Conservation (phyloP, 2,797 vertebrate genomes). For the Sebastes matsubarae region DNA sequence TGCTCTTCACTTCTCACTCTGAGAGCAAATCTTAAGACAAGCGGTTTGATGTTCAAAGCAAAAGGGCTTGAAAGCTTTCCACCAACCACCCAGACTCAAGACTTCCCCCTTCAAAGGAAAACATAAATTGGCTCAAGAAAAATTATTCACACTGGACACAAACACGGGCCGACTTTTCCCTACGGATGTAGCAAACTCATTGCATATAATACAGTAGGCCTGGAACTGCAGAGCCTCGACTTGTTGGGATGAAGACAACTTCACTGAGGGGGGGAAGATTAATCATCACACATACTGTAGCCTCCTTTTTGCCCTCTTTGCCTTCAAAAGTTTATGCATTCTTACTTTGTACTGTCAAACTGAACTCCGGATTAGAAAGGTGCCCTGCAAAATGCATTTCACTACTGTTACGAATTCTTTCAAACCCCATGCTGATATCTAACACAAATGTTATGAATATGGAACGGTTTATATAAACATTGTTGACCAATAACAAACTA, state of each 20-base stretch:
- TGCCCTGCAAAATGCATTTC: background rate
- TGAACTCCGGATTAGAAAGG: constrained; percentile 6
- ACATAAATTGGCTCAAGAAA: constrained; percentile 74
- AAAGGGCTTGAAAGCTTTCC: constrained; percentile 74
- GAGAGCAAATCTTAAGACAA: constrained; percentile 75
- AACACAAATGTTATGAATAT: background rate
- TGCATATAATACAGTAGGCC: constrained; percentile 49
- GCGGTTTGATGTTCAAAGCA: constrained; percentile 77
- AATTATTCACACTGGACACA: constrained; percentile 72
- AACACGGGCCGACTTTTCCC: constrained; percentile 57
- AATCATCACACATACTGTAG: constrained; percentile 34
- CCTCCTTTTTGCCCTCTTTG: background rate
- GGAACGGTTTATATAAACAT: background rate
- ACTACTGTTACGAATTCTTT: background rate
- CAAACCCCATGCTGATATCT: background rate
- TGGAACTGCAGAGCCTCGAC: constrained; percentile 45
- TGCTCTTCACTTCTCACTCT: constrained; percentile 58
- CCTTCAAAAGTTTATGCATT: constrained; percentile 24
- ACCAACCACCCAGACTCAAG: constrained; percentile 67
- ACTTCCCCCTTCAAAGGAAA: constrained; percentile 70
- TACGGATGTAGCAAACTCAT: constrained; percentile 47
- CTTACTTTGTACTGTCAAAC: constrained; percentile 51
- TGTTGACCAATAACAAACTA: background rate
- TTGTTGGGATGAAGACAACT: constrained; percentile 52
- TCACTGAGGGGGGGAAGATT: constrained; percentile 39